These are phyloP conservation scores for Zelostemma sp. DNA, from an alignment of 1,140 invertebrate genomes.

Conservation along the genomic window DNA sequence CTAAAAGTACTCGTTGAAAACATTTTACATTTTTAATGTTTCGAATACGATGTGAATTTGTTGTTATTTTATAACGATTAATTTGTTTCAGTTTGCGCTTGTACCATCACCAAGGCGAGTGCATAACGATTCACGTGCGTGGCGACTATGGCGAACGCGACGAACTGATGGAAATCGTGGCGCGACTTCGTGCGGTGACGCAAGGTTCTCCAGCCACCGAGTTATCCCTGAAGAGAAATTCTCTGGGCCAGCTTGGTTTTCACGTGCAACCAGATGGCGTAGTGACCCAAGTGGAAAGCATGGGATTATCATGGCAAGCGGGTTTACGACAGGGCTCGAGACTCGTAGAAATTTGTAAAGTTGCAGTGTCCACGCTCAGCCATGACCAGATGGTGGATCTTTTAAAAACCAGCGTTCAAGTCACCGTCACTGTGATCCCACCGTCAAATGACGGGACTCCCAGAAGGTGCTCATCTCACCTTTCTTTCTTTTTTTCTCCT, in stretches of 20 bases:
- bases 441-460: slow-evolving; percentile 78
- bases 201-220: slow-evolving; percentile 81
- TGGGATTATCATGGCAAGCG: slow-evolving; percentile 89
- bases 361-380: slow-evolving; percentile 88
- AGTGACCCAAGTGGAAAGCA: slow-evolving; percentile 92
- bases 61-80: neutral
- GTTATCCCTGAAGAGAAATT: slow-evolving; percentile 82
- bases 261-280: slow-evolving; percentile 96
- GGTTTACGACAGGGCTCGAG: slow-evolving; percentile 90
- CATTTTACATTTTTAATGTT: too few relatives aligned
- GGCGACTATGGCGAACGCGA: slow-evolving; percentile 78
- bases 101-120: slow-evolving; percentile 88
- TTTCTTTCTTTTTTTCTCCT: too few relatives aligned
- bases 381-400: slow-evolving; percentile 96
- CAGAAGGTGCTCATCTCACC: slow-evolving; percentile 67
- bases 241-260: slow-evolving; percentile 91
- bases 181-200: slow-evolving; percentile 79
- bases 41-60: too few relatives aligned
- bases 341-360: slow-evolving; percentile 93
- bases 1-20: too few relatives aligned
- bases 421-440: slow-evolving; percentile 87
- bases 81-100: slow-evolving; percentile 72
- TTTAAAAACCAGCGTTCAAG: slow-evolving; percentile 88
- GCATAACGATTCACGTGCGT: slow-evolving; percentile 80
- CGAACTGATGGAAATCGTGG: slow-evolving; percentile 84